phyloP scores from a whole-genome alignment of 1,140 invertebrate species.

The Microplitis mediator region DNA sequence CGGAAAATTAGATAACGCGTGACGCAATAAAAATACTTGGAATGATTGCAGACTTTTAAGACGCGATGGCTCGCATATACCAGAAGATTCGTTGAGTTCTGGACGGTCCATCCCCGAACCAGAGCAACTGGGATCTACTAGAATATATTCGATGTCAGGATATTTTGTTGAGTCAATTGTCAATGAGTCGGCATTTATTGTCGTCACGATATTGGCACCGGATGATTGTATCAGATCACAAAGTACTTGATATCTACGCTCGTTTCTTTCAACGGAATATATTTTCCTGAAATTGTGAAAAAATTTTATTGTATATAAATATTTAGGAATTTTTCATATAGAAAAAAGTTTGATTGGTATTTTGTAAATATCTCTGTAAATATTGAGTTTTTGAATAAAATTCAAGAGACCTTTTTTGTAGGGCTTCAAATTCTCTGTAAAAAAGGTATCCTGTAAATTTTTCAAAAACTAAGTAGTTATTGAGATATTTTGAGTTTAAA shows the following conservation, averaged over 20 bases:
- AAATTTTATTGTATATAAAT: not conserved
- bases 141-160: slow-evolving; percentile 82
- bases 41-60: slow-evolving; percentile 77
- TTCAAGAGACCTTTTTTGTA: too few relatives aligned
- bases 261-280: slow-evolving; percentile 81
- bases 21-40: slow-evolving; percentile 83
- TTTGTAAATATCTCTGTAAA: too few relatives aligned
- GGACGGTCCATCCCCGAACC: slow-evolving; percentile 83
- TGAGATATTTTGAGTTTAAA: too few relatives aligned
- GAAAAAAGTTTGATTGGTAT: too few relatives aligned
- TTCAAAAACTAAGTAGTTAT: too few relatives aligned
- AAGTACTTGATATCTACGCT: slow-evolving; percentile 70
- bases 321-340: not conserved
- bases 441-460: too few relatives aligned
- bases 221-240: slow-evolving; percentile 68
- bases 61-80: slow-evolving; percentile 56
- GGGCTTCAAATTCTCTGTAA: too few relatives aligned
- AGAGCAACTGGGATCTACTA: slow-evolving; percentile 95
- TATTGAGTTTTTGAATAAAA: too few relatives aligned
- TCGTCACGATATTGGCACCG: slow-evolving; percentile 70
- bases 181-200: slow-evolving; percentile 75
- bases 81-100: slow-evolving; percentile 53
- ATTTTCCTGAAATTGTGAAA: slow-evolving; percentile 65
- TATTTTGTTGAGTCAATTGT: slow-evolving; percentile 67
- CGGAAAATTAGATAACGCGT: slow-evolving; percentile 84